phyloP scores from a whole-genome alignment of 2,113 vertebrate species.

The Pycnonotus jocosus region DNA sequence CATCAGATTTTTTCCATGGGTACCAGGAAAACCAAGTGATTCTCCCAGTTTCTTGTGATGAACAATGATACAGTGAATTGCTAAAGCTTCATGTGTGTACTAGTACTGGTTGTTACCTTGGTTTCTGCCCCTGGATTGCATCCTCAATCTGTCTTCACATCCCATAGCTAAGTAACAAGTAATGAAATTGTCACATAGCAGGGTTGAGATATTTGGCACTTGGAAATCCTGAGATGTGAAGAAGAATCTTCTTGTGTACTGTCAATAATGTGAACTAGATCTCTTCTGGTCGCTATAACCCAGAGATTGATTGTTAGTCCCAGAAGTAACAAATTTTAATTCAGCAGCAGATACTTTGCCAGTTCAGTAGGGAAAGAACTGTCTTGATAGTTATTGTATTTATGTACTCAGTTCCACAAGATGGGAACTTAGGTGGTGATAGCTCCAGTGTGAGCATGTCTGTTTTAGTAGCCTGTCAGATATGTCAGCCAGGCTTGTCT shows the following conservation, averaged over 20 bases:
- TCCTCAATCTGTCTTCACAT: not conserved
- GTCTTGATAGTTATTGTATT: not conserved
- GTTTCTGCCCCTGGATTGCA: not conserved
- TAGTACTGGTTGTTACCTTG: not conserved
- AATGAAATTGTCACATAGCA: not conserved
- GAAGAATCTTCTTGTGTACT: not conserved
- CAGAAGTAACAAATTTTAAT: not conserved
- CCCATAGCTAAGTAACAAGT: not conserved
- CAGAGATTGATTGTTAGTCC: not conserved
- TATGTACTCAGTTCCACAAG: not conserved
- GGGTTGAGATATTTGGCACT: not conserved
- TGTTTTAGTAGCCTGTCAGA: not conserved
- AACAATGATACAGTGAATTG: fast-evolving
- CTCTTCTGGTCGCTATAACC: not conserved
- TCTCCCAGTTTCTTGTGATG: not conserved
- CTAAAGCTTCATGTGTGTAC: not conserved
- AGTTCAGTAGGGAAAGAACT: not conserved
- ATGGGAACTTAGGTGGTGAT: not conserved
- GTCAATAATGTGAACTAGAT: not conserved
- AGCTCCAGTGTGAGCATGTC: not conserved
- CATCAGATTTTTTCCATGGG: not conserved
- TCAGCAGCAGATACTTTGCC: not conserved
- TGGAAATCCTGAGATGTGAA: not conserved
- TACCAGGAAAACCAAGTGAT: not conserved
- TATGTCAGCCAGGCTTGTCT: not conserved